Evolutionary conservation across 2,797 vertebrate genomes (phyloP).

Genomic region (Hemibagrus guttatus): DNA sequence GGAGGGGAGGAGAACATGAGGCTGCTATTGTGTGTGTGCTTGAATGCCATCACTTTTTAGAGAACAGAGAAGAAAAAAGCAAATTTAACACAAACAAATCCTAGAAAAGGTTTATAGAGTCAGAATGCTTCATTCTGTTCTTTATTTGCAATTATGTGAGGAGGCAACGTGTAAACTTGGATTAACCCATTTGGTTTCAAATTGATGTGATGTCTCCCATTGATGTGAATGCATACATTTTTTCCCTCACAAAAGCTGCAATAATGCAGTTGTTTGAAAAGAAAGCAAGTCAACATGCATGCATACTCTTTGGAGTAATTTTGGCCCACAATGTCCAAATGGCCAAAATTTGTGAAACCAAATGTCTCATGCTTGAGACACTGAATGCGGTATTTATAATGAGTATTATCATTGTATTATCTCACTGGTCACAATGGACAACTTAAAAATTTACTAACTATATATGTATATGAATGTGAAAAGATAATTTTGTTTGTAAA

Average conservation of each 20-base stretch:
- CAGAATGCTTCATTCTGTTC: neutral
- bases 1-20: conserved; percentile 51
- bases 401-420: neutral
- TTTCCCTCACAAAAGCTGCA: neutral
- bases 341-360: too few relatives aligned
- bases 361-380: neutral
- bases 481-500: neutral
- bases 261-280: too few relatives aligned
- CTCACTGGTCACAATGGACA: too few relatives aligned
- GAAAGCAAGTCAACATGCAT: neutral
- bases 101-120: neutral
- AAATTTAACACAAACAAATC: neutral
- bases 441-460: neutral
- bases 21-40: conserved; percentile 48
- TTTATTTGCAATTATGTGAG: neutral
- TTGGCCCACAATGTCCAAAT: neutral
- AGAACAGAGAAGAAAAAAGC: conserved; percentile 11
- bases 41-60: conserved; percentile 46
- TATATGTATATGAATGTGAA: too few relatives aligned
- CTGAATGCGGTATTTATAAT: neutral
- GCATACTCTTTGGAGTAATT: neutral
- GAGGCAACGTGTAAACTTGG: neutral
- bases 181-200: neutral
- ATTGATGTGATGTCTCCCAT: neutral
- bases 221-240: neutral